Evolutionary conservation across 2,888 invertebrate genomes (phyloP), one percentile per base, ranked within the genome.

Genomic region (Napeogenes sylphis): DNA sequence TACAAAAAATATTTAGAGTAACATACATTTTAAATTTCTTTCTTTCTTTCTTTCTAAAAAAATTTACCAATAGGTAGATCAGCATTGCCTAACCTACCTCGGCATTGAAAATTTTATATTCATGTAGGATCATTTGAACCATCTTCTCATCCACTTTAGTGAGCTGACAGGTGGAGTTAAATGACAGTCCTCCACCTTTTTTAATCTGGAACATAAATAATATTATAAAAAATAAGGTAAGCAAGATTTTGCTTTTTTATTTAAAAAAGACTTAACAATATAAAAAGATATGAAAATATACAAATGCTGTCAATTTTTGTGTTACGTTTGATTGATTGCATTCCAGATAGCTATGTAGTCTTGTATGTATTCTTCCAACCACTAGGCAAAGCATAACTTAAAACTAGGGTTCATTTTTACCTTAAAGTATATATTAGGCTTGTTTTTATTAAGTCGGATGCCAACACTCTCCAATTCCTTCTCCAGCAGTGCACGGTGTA

Each of bases 381-480:
- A 35, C 35, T 6, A 35, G 6, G 4, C 10, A 42, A 10, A 42
- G 2, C 10, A 42, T 42, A 42, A 10, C 10, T 8, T 8, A 10
- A 10, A 10, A 8, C 12, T 12, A 10, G 10, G 12, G 42, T 10
- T 2, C 1, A 14, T 35, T 61, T 42, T 81, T 80, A 96, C 96
- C 93, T 99, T 99, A 82, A 98, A 99, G 89, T 99, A 99, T 83
- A 99, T 99, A 82, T 99, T 98, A 3, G 99, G 99, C 84, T 96
- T 98, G 63, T 90, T 91, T 84, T 97, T 98, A 87, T 99, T 99
- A 65, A 99, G 92, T 75, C 99, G 92, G 75, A 99, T 99, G 65
- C 99, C 99, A 42, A 99, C 99, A 75, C 97, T 96, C 90, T 99
- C 99, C 82, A 99, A 92, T 84, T 99, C 99, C 68, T 93, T 94